Percentiles rank a stretch among this genome's conserved stretches.
phyloP scores from a whole-genome alignment of 2,797 vertebrate species.

The Ficedula albicollis region DNA sequence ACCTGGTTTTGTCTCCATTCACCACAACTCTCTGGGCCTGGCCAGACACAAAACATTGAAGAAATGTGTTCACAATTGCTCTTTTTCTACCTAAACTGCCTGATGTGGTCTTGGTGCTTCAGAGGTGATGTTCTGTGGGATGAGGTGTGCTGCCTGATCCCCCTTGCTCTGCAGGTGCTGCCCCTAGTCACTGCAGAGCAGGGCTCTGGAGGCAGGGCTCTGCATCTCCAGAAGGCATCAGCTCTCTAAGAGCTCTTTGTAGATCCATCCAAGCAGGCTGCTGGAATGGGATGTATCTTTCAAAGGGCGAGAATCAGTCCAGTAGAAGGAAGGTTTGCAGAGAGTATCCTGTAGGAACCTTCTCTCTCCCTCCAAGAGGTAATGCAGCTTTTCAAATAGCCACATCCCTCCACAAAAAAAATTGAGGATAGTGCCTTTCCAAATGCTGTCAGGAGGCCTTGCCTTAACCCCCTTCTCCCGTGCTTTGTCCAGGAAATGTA shows the following conservation, averaged over 20 bases:
- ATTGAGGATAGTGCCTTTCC: not conserved
- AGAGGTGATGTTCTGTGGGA: not conserved
- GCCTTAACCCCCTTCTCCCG: rapidly evolving
- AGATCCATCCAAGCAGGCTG: not conserved
- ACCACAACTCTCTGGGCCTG: not conserved
- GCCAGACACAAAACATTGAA: not conserved
- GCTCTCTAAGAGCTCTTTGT: not conserved
- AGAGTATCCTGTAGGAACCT: not conserved
- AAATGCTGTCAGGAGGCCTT: not conserved
- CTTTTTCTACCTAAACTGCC: not conserved
- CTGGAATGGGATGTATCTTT: not conserved
- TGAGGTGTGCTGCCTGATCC: rapidly evolving
- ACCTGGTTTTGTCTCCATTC: not conserved
- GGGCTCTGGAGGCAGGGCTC: not conserved
- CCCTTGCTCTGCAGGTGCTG: not conserved
- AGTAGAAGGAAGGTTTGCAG: not conserved
- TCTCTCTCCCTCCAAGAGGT: not conserved
- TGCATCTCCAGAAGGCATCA: not conserved
- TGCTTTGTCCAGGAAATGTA: not conserved
- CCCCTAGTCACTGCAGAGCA: not conserved
- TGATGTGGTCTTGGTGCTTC: not conserved
- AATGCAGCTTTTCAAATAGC: not conserved
- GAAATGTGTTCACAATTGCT: not conserved
- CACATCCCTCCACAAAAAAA: not conserved
- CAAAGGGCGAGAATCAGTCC: not conserved